Base-by-base conservation (phyloP, 2,797 vertebrate species). In the Semotilus atromaculatus region DNA sequence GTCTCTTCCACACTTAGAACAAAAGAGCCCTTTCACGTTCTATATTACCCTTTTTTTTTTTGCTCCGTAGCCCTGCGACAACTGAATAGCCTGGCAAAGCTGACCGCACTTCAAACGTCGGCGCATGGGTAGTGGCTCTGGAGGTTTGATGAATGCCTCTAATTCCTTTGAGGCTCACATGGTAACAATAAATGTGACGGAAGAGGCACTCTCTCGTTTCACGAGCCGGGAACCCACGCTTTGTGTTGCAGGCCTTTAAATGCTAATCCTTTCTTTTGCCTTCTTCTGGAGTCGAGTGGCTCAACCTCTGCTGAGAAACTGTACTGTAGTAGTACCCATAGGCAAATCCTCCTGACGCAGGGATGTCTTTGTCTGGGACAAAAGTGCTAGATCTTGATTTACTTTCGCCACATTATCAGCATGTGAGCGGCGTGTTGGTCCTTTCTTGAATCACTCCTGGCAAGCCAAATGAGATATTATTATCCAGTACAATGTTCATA, bases 61-160 rank as follows among this genome's bases (percentile, higher is more conserved):
- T 84, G 60, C 62, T 62, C 53, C 21, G 64, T 66, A 36, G 36
- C 64, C 55, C 60, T 77, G 80, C 45, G 29, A 68, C 11, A 66
- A 40, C 67, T 81, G 75, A 89, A 80, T 68, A 85, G 81, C 43
- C 70, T 72, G 71, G 88, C 82, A 78, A 64, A 85, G 85, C 81
- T 85, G 91, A 90, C 83, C 19, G 3, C 71, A 82, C 81, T 86
- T 89, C 87, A 89, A 84, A 90, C 88, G 71, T 40, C 13, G 43
- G 81, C 31, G 53, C 79, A 77, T 83, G 86, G 85, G 58, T 73
- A 82, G 40, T 60, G 86, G 43, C 74, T 83, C 82, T 72, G 26
- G 80, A 86, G 81, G 78, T 81, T 88, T 89, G 89, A 90, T 88
- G 82, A 90, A 91, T 87, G 70, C 82, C 45, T 82, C 51, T 58